Evolutionary conservation across 2,797 vertebrate species (phyloP).

Genomic region (Benthosema pterotum): DNA sequence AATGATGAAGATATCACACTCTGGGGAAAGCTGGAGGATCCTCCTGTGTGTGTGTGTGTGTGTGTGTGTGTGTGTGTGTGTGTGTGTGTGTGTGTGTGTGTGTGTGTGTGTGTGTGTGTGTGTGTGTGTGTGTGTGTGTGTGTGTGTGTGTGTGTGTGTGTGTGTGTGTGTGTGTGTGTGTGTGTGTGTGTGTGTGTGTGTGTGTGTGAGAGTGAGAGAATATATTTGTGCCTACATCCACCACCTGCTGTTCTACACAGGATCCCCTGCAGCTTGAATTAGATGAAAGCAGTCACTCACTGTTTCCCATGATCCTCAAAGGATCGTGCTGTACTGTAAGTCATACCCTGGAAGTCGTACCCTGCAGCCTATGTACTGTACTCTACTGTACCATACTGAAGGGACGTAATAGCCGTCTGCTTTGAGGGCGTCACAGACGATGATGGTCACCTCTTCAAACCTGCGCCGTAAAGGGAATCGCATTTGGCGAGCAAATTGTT

Average conservation of each 20-base stretch:
- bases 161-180: conserved; percentile 1
- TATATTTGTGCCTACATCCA: conserved; percentile 25
- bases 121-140: conserved; percentile 1
- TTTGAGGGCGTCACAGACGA: neutral
- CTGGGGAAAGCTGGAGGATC: conserved; percentile 26
- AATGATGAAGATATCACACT: conserved; percentile 59
- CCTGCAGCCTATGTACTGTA: neutral
- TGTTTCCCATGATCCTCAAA: conserved; percentile 2
- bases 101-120: neutral
- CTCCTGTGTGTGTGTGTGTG: no score
- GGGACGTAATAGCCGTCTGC: neutral
- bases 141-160: no score
- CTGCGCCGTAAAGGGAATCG: neutral
- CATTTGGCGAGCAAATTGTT: conserved; percentile 1
- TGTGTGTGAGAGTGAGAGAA: no score
- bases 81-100: neutral
- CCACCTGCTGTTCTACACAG: conserved; percentile 35
- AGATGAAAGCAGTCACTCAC: neutral
- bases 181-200: no score
- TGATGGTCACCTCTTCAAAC: conserved; percentile 11
- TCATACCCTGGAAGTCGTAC: conserved; percentile 5
- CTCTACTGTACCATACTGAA: no score
- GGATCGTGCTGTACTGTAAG: neutral
- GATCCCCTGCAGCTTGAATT: conserved; percentile 33
- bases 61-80: conserved; percentile 1